Conservation (phyloP, 2,888 invertebrate species). For the Blomia tropicalis region DNA sequence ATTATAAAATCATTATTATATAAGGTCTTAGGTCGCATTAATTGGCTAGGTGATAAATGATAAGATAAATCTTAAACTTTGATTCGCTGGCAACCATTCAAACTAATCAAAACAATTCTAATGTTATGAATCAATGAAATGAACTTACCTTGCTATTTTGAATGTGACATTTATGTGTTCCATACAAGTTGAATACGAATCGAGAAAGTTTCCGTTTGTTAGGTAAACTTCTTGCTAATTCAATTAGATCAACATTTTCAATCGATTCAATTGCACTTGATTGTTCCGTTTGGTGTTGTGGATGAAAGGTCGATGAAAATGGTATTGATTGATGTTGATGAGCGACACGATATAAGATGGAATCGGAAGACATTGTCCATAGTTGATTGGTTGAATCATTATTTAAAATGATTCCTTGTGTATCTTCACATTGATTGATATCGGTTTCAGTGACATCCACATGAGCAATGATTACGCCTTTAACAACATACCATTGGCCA, state of each 20-base stretch:
- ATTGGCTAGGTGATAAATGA: no score
- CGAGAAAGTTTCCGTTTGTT: not conserved
- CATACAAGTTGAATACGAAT: conserved; percentile 46
- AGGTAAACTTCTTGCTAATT: not conserved
- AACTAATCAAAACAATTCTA: not conserved
- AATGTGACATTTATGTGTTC: conserved; percentile 76
- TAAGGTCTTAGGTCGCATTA: no score
- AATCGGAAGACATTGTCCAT: not conserved
- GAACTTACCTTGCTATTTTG: conserved; percentile 55
- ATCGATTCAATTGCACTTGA: not conserved
- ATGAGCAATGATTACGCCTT: conserved; percentile 32
- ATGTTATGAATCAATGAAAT: not conserved
- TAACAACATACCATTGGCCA: conserved; percentile 19
- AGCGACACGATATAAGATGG: not conserved
- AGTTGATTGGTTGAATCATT: not conserved
- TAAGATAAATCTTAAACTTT: no score
- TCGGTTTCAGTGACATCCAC: conserved; percentile 37
- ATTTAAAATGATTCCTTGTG: not conserved
- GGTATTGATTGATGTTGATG: not conserved
- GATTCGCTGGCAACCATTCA: not conserved
- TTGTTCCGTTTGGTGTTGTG: not conserved
- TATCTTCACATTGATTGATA: conserved; percentile 59
- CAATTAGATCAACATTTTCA: not conserved
- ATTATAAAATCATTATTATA: no score
- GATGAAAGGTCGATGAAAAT: no score